Evolutionary conservation across 2,797 vertebrate genomes (phyloP).

Genomic region (Chrysocyon brachyurus): DNA sequence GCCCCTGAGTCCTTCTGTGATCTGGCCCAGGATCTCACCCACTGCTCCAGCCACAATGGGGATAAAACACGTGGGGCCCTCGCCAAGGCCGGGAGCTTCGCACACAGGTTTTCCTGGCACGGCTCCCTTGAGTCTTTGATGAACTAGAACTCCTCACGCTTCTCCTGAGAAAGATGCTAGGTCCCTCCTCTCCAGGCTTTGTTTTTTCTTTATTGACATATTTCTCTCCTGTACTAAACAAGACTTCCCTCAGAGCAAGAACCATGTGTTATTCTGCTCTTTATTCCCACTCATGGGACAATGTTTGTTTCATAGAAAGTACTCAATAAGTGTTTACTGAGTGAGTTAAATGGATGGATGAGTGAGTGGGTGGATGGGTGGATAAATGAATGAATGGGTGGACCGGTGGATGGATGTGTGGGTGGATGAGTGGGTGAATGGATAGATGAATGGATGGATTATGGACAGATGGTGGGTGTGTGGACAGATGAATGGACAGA

Average conservation of each 20-base stretch:
- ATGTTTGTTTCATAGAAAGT: not conserved
- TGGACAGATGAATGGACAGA: no score
- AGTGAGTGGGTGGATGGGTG: accelerated
- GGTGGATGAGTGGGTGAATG: not conserved
- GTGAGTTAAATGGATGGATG: not conserved
- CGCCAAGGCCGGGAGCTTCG: not conserved
- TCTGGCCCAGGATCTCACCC: not conserved
- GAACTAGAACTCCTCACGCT: not conserved
- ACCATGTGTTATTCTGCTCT: not conserved
- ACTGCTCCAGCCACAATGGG: not conserved
- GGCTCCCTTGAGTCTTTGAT: not conserved
- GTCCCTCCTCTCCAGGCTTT: not conserved
- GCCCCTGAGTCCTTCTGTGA: not conserved
- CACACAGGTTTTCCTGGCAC: not conserved
- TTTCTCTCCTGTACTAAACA: not conserved
- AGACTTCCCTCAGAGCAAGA: not conserved
- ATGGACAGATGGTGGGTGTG: no score
- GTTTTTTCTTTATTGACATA: not conserved
- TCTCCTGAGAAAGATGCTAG: not conserved
- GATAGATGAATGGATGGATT: no score
- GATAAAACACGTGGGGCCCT: not conserved
- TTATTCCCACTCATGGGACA: not conserved
- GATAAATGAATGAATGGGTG: not conserved
- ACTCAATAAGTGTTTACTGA: not conserved
- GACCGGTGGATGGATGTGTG: not conserved